phyloP scores from a whole-genome alignment of 1,140 invertebrate species.

The Marisa cornuarietis region DNA sequence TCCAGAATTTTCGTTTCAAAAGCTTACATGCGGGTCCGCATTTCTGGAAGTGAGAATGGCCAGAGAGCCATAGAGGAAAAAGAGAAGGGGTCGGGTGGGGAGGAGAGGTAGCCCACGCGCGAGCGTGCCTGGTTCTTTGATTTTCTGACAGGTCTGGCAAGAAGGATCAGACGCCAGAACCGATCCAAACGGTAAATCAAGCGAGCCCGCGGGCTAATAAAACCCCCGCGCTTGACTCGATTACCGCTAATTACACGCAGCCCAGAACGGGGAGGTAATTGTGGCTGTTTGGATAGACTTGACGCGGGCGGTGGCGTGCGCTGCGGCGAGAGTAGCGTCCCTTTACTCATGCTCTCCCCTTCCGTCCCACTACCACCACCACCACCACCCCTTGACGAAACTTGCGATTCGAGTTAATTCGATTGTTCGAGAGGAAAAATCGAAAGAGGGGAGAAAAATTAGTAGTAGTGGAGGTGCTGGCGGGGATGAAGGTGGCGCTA shows the following conservation, averaged over 20 bases:
- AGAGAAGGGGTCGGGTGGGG: too few species aligned
- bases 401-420: slow-evolving; percentile 9
- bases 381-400: neutral
- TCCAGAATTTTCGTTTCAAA: too few species aligned
- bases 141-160: slow-evolving; percentile 2
- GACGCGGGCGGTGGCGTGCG: slow-evolving; percentile 1
- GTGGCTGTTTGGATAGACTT: slow-evolving; percentile 12
- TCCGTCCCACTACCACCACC: neutral
- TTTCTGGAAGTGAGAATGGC: too few species aligned
- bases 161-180: slow-evolving; percentile 7
- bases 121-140: slow-evolving; percentile 2
- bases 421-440: slow-evolving; percentile 24
- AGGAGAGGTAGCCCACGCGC: too few species aligned
- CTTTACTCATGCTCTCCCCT: neutral
- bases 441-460: slow-evolving; percentile 10
- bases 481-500: too few species aligned
- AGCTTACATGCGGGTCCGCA: too few species aligned
- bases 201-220: slow-evolving; percentile 4
- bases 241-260: slow-evolving; percentile 15
- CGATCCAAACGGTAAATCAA: slow-evolving; percentile 12
- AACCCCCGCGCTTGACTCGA: slow-evolving; percentile 13
- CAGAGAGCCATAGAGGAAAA: too few species aligned
- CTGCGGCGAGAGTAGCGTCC: neutral
- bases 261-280: slow-evolving; percentile 12
- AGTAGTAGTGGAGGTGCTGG: slow-evolving; percentile 1